A percentile compares a stretch with the other conserved stretches of the same genome.
Evolutionary conservation across 2,797 vertebrate species (phyloP).

Genomic region (Chelidonichthys spinosus): DNA sequence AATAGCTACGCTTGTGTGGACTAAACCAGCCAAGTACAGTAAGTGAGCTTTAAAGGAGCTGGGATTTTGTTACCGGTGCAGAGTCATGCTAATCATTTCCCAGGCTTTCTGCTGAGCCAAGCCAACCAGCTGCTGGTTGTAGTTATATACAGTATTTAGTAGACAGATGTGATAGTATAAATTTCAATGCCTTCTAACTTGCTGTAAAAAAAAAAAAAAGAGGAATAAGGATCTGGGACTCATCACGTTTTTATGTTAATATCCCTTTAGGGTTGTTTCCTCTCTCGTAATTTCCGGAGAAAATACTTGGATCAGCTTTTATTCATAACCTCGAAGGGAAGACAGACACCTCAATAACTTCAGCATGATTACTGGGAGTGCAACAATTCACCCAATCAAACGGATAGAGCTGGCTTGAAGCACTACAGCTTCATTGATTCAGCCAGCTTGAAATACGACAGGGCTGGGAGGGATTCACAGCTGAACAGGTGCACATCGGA

Average conservation of each 20-base stretch:
- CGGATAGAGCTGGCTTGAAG: neutral
- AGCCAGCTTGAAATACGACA: constrained; percentile 21
- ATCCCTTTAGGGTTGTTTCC: constrained; percentile 1
- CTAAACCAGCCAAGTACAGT: no score
- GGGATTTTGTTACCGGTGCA: no score
- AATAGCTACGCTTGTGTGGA: neutral
- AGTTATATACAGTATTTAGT: neutral
- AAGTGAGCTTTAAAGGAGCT: no score
- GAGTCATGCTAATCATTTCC: no score
- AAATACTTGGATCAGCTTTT: constrained; percentile 22
- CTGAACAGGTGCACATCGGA: constrained; percentile 25
- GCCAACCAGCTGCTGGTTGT: neutral
- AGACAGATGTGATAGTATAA: neutral
- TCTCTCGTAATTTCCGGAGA: constrained; percentile 16
- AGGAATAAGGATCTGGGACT: neutral
- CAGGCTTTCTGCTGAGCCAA: neutral
- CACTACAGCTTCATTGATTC: constrained; percentile 35
- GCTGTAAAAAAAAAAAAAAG: neutral
- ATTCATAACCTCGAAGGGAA: constrained; percentile 18
- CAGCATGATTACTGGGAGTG: constrained; percentile 17
- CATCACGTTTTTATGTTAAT: neutral
- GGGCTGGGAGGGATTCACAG: constrained; percentile 18
- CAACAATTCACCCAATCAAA: constrained; percentile 35
- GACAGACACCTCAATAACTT: constrained; percentile 33
- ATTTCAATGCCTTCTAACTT: neutral